Percentiles rank a stretch among this genome's conserved stretches.
Evolutionary conservation across 2,888 invertebrate genomes (phyloP).

Genomic region (Epistrophe grossulariae): DNA sequence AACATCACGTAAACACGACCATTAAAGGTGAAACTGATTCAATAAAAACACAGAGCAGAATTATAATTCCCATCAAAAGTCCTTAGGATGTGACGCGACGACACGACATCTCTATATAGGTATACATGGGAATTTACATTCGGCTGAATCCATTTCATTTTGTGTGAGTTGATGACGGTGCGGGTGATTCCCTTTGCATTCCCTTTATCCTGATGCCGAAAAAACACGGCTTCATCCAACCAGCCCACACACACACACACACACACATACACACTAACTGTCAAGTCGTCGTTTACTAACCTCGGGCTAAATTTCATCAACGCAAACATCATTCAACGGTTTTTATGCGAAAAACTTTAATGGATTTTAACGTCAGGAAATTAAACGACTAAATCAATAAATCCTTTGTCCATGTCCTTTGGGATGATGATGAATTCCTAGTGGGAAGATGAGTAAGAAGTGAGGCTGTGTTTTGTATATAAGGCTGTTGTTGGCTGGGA

Average conservation of each 20-base stretch:
- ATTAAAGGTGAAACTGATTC: slow-evolving; percentile 74
- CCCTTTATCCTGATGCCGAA: background rate
- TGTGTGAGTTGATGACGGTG: background rate
- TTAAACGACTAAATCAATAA: slow-evolving; percentile 79
- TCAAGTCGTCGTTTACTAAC: slow-evolving; percentile 72
- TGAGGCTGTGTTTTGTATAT: slow-evolving; percentile 14
- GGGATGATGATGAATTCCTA: slow-evolving; percentile 66
- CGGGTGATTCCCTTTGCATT: background rate
- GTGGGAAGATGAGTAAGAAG: slow-evolving; percentile 15
- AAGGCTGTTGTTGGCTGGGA: background rate
- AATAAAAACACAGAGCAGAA: slow-evolving; percentile 60
- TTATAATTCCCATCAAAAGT: slow-evolving; percentile 73
- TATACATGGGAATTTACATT: slow-evolving; percentile 1
- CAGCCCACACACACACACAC: background rate
- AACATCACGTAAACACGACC: slow-evolving; percentile 72
- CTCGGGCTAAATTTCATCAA: slow-evolving; percentile 75
- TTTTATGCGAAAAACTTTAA: slow-evolving; percentile 77
- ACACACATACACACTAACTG: slow-evolving; percentile 27
- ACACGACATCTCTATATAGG: too few relatives aligned
- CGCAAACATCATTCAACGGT: slow-evolving; percentile 72
- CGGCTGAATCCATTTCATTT: slow-evolving; percentile 18
- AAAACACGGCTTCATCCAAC: slow-evolving; percentile 1
- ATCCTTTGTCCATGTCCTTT: slow-evolving; percentile 75
- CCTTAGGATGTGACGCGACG: slow-evolving; percentile 30
- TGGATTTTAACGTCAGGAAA: slow-evolving; percentile 79